Percentiles rank a stretch among this genome's conserved stretches.
These are phyloP conservation scores for Hymenochirus boettgeri DNA, from an alignment of 2,113 vertebrate species.

Conservation along the genomic window DNA sequence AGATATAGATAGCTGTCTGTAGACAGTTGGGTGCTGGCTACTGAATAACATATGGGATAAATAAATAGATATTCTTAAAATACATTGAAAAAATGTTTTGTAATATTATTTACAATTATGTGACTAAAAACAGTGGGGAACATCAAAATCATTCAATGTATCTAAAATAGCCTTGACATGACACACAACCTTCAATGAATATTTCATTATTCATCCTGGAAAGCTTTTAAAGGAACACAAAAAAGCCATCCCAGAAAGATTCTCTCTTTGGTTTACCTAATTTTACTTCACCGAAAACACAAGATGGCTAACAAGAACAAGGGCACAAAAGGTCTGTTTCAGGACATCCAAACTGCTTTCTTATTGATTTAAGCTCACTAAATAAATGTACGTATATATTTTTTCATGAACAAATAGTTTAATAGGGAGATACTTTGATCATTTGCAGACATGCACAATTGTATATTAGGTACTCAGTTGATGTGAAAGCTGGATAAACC, in stretches of 20 bases:
- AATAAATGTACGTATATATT: not conserved
- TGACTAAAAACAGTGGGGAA: not conserved
- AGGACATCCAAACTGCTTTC: slow-evolving; percentile 32
- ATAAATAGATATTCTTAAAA: no score
- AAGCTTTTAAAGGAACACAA: slow-evolving; percentile 62
- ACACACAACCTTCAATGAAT: slow-evolving; percentile 54
- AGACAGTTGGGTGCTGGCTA: no score
- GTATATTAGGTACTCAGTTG: slow-evolving; percentile 25
- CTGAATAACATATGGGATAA: no score
- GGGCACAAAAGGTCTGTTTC: slow-evolving; percentile 41
- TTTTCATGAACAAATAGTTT: slow-evolving; percentile 6
- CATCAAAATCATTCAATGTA: slow-evolving; percentile 28
- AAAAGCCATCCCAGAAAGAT: slow-evolving; percentile 43
- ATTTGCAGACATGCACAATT: slow-evolving; percentile 41
- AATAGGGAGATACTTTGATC: slow-evolving; percentile 35
- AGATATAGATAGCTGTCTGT: no score
- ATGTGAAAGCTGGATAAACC: slow-evolving; percentile 45
- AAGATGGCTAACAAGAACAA: not conserved
- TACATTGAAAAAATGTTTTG: not conserved
- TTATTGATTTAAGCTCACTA: slow-evolving; percentile 21
- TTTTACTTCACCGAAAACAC: slow-evolving; percentile 11
- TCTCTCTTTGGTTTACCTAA: slow-evolving; percentile 25
- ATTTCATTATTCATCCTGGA: slow-evolving; percentile 67
- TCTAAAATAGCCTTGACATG: slow-evolving; percentile 44
- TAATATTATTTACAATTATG: not conserved